phyloP scores from a whole-genome alignment of 2,113 vertebrate species.

The Tylochromis polylepis region DNA sequence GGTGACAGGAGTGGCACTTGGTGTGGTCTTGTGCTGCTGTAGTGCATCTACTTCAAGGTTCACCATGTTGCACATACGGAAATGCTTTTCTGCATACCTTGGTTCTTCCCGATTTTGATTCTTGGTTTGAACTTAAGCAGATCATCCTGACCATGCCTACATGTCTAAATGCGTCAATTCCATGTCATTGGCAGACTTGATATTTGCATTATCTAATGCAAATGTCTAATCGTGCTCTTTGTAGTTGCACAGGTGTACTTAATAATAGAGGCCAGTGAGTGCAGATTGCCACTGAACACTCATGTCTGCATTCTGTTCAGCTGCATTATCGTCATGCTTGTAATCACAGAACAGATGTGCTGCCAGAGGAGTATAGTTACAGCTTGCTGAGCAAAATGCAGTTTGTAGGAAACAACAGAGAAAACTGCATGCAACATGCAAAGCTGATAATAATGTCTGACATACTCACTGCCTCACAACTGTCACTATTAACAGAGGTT shows the following conservation, averaged over 20 bases:
- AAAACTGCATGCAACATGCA: not conserved
- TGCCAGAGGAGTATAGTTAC: not conserved
- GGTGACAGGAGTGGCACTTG: not conserved
- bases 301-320: not conserved
- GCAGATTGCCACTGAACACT: not conserved
- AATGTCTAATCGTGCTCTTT: not conserved
- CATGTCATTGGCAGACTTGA: not conserved
- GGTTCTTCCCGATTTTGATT: not conserved
- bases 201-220: not conserved
- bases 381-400: constrained; percentile 8
- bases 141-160: not conserved
- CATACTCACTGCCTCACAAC: not conserved
- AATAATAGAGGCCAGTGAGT: not conserved
- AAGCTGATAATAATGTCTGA: constrained; percentile 2
- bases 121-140: not conserved
- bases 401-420: not conserved
- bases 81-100: not conserved
- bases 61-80: not conserved
- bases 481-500: not conserved
- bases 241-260: not conserved
- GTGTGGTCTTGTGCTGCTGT: not conserved
- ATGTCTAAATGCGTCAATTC: not conserved
- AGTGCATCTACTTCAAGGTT: not conserved
- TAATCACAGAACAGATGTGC: not conserved
- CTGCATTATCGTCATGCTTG: not conserved